Conservation (phyloP, 2,797 vertebrate genomes). For the Manis javanica region DNA sequence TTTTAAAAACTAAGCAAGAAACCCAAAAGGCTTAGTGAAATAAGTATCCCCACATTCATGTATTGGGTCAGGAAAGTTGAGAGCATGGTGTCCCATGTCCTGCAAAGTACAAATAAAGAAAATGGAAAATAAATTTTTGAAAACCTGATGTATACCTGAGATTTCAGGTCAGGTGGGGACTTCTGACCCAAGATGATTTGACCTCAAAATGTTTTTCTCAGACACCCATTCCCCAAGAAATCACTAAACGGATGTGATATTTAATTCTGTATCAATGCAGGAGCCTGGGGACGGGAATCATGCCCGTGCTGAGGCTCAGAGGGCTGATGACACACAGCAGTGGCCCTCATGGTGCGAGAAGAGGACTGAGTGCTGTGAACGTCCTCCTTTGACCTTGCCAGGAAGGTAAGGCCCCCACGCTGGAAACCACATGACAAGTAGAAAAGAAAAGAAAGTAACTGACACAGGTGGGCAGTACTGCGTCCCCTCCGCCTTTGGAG, state of each 20-base stretch:
- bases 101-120: neutral
- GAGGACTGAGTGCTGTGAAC: fast-evolving
- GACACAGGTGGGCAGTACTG: no score
- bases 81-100: neutral
- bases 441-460: neutral
- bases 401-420: neutral
- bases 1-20: slow-evolving; percentile 53
- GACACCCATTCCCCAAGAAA: neutral
- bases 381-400: neutral
- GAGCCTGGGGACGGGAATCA: neutral
- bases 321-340: neutral
- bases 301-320: no score
- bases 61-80: neutral
- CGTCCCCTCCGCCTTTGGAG: neutral
- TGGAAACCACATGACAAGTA: neutral
- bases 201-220: neutral
- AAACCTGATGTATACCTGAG: neutral
- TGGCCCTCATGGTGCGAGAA: fast-evolving
- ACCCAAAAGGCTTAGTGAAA: neutral
- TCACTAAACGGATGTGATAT: neutral
- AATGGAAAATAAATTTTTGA: neutral
- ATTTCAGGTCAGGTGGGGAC: neutral
- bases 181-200: neutral
- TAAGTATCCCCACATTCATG: neutral
- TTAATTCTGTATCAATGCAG: neutral